Conservation (phyloP, 2,797 vertebrate genomes). For the Myotis planiceps region DNA sequence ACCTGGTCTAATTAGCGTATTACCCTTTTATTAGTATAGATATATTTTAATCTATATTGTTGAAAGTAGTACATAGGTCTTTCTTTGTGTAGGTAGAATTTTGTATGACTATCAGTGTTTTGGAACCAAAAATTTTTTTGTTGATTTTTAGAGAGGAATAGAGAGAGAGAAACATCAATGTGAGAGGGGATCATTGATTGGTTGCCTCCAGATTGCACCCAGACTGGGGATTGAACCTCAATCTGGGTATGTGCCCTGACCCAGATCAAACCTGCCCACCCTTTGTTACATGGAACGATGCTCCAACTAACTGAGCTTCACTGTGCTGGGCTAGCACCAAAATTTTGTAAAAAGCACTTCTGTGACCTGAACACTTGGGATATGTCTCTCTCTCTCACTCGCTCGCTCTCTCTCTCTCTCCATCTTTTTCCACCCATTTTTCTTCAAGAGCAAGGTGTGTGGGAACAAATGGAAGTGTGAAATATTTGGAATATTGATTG, state of each 20-base stretch:
- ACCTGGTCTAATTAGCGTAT: too few relatives aligned
- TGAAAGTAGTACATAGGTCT: too few relatives aligned
- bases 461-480: background rate
- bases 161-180: background rate
- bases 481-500: background rate
- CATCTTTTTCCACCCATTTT: background rate
- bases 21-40: too few relatives aligned
- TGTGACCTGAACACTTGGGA: background rate
- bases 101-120: background rate
- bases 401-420: background rate
- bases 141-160: background rate
- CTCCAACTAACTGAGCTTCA: background rate
- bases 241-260: background rate
- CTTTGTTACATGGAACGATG: background rate
- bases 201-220: background rate
- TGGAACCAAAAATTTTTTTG: background rate
- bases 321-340: background rate
- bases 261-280: background rate
- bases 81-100: background rate
- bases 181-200: background rate
- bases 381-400: background rate
- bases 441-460: background rate
- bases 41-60: too few relatives aligned
- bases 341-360: background rate
- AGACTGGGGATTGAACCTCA: background rate